These are phyloP conservation scores for Hedya salicella DNA, from an alignment of 2,888 invertebrate species.

Conservation along the genomic window DNA sequence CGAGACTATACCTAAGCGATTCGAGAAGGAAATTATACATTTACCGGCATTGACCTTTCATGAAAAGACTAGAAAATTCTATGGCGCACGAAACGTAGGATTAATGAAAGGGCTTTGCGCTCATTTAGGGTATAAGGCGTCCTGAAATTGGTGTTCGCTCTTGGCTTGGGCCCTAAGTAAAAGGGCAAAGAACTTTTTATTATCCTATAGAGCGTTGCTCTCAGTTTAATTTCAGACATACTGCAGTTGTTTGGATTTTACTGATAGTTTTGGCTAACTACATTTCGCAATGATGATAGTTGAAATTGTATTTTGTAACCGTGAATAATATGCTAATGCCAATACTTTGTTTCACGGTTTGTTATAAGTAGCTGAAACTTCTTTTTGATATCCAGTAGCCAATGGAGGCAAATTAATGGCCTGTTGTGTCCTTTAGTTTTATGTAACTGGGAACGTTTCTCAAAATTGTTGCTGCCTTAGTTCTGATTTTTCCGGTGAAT, in stretches of 20 bases:
- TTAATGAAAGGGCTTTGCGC: conserved; percentile 26
- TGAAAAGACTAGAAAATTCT: conserved; percentile 2
- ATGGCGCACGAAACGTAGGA: background rate
- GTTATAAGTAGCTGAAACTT: conserved; percentile 16
- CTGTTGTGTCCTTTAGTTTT: too few species aligned
- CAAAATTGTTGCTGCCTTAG: background rate
- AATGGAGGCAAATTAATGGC: too few species aligned
- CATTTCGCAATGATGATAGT: conserved; percentile 12
- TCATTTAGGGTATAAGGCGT: conserved; percentile 9
- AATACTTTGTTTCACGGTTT: conserved; percentile 21
- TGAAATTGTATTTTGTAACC: conserved; percentile 23
- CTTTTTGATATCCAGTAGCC: too few species aligned
- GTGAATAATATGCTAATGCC: conserved; percentile 27
- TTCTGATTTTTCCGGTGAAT: background rate
- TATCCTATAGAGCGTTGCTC: conserved; percentile 3
- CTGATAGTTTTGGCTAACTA: background rate
- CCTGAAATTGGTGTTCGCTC: conserved; percentile 22
- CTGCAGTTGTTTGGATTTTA: conserved; percentile 2
- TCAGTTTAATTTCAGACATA: background rate
- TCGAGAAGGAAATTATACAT: conserved; percentile 32
- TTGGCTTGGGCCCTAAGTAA: conserved; percentile 15
- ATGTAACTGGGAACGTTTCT: background rate
- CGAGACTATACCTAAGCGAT: conserved; percentile 12
- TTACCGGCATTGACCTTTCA: conserved; percentile 32
- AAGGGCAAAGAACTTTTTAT: conserved; percentile 26